Percentiles rank a stretch among this genome's conserved stretches.
Conservation (phyloP, 2,888 invertebrate species). For the Synanthedon formicaeformis region DNA sequence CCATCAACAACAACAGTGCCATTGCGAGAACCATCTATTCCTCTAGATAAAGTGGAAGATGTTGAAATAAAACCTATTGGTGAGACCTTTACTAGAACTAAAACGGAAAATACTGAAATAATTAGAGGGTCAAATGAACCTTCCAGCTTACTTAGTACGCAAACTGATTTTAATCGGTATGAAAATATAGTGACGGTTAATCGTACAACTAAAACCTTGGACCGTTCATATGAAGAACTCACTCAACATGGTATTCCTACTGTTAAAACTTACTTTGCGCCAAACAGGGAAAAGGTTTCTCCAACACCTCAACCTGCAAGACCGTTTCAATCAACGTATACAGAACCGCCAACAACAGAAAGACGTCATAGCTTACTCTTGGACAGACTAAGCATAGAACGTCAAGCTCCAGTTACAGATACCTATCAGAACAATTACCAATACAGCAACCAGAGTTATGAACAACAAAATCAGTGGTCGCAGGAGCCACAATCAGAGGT, state of each 20-base stretch:
- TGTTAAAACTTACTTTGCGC: constrained; percentile 48
- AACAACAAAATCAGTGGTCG: constrained; percentile 40
- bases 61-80: constrained; percentile 62
- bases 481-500: constrained; percentile 59
- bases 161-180: constrained; percentile 54
- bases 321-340: constrained; percentile 43
- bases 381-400: constrained; percentile 55
- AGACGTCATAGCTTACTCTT: constrained; percentile 55
- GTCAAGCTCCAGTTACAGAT: constrained; percentile 47
- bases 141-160: constrained; percentile 36
- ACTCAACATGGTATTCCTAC: constrained; percentile 44
- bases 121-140: constrained; percentile 40
- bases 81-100: constrained; percentile 45
- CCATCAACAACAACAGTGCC: constrained; percentile 27
- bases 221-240: constrained; percentile 46
- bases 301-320: constrained; percentile 38
- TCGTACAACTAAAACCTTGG: constrained; percentile 54
- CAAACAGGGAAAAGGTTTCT: constrained; percentile 39
- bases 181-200: constrained; percentile 62
- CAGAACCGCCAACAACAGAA: constrained; percentile 35
- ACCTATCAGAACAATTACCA: constrained; percentile 43
- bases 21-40: constrained; percentile 50
- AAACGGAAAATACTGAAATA: constrained; percentile 52
- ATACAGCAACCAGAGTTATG: constrained; percentile 32
- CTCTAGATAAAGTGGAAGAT: constrained; percentile 57